Percentiles rank a stretch among this genome's conserved stretches.
phyloP scores from a whole-genome alignment of 2,113 vertebrate genomes.

The Mormyrus iriodes region DNA sequence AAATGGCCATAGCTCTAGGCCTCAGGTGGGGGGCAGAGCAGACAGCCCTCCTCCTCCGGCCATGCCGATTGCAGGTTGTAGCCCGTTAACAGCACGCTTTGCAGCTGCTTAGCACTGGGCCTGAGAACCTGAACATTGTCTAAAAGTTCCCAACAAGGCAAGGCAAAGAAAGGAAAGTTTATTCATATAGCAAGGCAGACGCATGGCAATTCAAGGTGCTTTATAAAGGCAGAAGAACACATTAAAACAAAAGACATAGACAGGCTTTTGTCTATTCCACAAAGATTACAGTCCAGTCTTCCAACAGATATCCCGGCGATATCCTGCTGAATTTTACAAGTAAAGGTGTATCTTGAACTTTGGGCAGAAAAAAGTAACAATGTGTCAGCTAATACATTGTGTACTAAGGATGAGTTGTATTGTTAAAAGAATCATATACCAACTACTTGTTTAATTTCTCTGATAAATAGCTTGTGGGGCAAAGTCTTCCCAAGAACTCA shows the following conservation, averaged over 20 bases:
- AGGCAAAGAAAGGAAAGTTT: too few relatives aligned
- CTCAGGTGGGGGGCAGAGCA: too few relatives aligned
- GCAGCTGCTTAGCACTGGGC: too few relatives aligned
- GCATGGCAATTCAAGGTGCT: too few relatives aligned
- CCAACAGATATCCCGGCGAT: neutral
- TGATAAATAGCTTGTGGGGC: neutral
- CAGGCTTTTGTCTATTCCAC: too few relatives aligned
- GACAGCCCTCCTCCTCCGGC: neutral
- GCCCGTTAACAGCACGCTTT: neutral
- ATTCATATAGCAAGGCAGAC: too few relatives aligned
- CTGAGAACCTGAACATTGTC: neutral
- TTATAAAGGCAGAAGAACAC: too few relatives aligned
- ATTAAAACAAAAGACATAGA: too few relatives aligned
- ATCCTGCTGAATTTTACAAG: neutral
- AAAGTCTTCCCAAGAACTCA: neutral
- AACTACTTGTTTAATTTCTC: neutral
- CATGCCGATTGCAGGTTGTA: slow-evolving; percentile 4
- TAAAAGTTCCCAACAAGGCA: neutral
- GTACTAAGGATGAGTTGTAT: neutral
- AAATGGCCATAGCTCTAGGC: neutral
- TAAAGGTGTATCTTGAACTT: neutral
- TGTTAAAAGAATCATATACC: neutral
- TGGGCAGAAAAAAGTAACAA: neutral
- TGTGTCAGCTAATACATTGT: neutral
- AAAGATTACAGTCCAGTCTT: neutral